phyloP scores from a whole-genome alignment of 2,888 invertebrate genomes.

The Tanytarsus gracilentus region DNA sequence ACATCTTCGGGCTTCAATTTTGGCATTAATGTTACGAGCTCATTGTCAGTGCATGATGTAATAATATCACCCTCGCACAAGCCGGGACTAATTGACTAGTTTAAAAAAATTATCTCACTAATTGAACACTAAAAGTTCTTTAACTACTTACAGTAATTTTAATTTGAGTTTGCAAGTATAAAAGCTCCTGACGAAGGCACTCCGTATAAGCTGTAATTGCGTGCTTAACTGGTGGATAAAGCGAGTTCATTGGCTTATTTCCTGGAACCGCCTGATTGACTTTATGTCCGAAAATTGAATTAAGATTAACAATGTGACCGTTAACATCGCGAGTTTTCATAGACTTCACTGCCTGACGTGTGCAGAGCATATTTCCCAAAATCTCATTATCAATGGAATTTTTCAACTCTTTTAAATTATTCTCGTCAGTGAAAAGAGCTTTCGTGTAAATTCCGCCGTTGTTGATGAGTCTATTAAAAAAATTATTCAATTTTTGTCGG shows the following conservation, averaged over 20 bases:
- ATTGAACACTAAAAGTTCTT: background rate
- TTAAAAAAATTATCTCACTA: background rate
- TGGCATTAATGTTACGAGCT: conserved; percentile 34
- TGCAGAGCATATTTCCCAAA: conserved; percentile 46
- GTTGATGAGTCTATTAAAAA: too few relatives aligned
- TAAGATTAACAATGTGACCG: conserved; percentile 39
- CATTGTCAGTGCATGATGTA: conserved; percentile 31
- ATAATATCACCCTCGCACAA: conserved; percentile 34
- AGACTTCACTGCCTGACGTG: conserved; percentile 45
- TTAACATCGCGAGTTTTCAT: conserved; percentile 45
- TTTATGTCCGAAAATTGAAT: conserved; percentile 36
- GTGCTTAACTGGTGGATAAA: conserved; percentile 36
- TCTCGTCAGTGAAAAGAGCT: conserved; percentile 34
- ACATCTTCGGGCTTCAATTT: conserved; percentile 34
- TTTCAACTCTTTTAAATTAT: conserved; percentile 39
- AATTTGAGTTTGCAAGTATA: conserved; percentile 35
- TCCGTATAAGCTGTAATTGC: conserved; percentile 39
- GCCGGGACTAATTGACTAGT: conserved; percentile 33
- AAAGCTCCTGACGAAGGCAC: conserved; percentile 38
- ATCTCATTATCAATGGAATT: conserved; percentile 46
- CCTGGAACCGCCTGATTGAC: conserved; percentile 35
- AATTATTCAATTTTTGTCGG: too few relatives aligned
- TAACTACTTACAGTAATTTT: conserved; percentile 36
- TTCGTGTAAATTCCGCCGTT: conserved; percentile 34
- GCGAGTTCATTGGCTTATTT: conserved; percentile 35